phyloP scores from a whole-genome alignment of 1,140 invertebrate genomes.

The Mylabris phalerata region DNA sequence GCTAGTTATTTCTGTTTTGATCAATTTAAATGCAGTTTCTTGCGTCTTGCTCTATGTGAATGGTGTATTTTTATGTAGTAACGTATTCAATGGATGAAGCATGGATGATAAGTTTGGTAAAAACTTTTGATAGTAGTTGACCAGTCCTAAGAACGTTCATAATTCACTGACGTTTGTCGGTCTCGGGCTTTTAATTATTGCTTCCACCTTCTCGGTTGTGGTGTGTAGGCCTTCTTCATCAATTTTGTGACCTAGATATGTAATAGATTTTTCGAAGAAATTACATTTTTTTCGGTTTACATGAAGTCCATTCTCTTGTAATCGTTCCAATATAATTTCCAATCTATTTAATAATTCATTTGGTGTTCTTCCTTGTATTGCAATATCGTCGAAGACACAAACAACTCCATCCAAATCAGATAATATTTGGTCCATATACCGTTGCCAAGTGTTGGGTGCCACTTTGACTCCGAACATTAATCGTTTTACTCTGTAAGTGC shows the following conservation, averaged over 20 bases:
- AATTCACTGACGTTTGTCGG: constrained; percentile 30
- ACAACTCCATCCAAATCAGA: constrained; percentile 2
- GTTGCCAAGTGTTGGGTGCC: constrained; percentile 31
- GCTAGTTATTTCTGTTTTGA: constrained; percentile 27
- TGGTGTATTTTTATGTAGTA: constrained; percentile 17
- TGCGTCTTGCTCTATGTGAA: constrained; percentile 15
- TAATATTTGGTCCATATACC: constrained; percentile 30
- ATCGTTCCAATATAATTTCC: neutral
- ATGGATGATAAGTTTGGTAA: constrained; percentile 17
- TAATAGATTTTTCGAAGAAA: constrained; percentile 13
- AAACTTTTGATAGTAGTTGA: constrained; percentile 37
- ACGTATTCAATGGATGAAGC: neutral
- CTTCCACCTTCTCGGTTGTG: constrained; percentile 22
- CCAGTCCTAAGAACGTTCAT: constrained; percentile 33
- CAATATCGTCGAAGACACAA: constrained; percentile 15
- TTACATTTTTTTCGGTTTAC: constrained; percentile 18
- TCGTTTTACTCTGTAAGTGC: constrained; percentile 29
- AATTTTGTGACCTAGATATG: constrained; percentile 30
- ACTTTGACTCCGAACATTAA: constrained; percentile 33
- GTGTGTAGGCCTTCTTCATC: constrained; percentile 2
- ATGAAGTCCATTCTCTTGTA: neutral
- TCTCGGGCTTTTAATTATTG: constrained; percentile 27
- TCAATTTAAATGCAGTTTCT: constrained; percentile 21
- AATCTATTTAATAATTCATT: neutral
- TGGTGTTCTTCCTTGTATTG: constrained; percentile 2